phyloP scores from a whole-genome alignment of 2,113 vertebrate genomes.

The Siniperca chuatsi region DNA sequence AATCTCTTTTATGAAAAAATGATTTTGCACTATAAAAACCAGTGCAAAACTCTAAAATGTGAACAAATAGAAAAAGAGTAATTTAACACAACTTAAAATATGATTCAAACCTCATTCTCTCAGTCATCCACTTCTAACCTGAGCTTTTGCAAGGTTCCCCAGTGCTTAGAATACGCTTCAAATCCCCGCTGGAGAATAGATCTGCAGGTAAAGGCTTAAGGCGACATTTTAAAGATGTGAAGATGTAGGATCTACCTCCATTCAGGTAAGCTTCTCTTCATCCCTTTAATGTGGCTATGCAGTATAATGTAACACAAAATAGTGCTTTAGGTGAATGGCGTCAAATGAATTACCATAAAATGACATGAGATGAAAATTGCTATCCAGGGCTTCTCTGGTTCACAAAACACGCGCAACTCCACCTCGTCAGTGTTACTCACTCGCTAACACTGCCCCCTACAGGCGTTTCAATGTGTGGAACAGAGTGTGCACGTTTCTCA shows the following conservation, averaged over 20 bases:
- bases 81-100: neutral
- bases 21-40: neutral
- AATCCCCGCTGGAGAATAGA: too few relatives aligned
- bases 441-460: constrained; percentile 44
- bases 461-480: neutral
- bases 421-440: neutral
- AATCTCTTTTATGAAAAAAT: neutral
- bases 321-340: neutral
- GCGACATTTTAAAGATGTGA: neutral
- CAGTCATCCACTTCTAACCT: neutral
- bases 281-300: neutral
- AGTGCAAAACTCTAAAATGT: neutral
- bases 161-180: neutral
- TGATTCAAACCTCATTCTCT: accelerated
- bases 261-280: neutral
- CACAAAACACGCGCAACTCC: constrained; percentile 27
- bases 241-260: neutral
- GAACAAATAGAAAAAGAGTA: neutral
- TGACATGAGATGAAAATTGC: neutral
- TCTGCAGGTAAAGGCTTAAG: neutral
- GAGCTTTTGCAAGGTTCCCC: neutral
- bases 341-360: neutral
- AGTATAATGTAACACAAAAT: neutral
- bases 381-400: neutral
- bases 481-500: constrained; percentile 23